Conservation (phyloP, 2,888 invertebrate genomes). For the Emesis furor region DNA sequence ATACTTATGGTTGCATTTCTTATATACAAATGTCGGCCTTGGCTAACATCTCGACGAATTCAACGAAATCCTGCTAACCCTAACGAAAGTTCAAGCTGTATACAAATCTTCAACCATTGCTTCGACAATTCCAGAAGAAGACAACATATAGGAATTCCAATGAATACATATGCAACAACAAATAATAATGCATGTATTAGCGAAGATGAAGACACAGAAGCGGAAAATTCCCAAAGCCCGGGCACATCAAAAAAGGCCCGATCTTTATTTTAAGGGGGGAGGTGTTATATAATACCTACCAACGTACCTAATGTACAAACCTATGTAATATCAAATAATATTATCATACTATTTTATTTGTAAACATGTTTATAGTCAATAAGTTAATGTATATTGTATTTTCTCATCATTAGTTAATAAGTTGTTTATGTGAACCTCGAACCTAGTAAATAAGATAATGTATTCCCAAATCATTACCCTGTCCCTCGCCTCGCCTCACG, state of each 20-base stretch:
- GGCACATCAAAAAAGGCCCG: slow-evolving; percentile 35
- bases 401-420: too few relatives aligned
- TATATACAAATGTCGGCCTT: background rate
- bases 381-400: too few relatives aligned
- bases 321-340: too few relatives aligned
- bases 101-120: slow-evolving; percentile 65
- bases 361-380: too few relatives aligned
- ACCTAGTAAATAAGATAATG: too few relatives aligned
- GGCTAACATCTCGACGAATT: background rate
- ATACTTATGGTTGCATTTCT: background rate
- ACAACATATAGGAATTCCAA: background rate
- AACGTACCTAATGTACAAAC: too few relatives aligned
- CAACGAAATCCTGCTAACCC: background rate
- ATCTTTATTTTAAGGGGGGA: slow-evolving; percentile 61
- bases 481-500: too few relatives aligned
- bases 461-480: too few relatives aligned
- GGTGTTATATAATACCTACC: background rate
- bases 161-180: slow-evolving; percentile 15
- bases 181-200: slow-evolving; percentile 2
- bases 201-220: slow-evolving; percentile 38
- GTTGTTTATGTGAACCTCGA: too few relatives aligned
- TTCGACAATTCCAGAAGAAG: slow-evolving; percentile 37
- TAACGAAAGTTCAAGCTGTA: slow-evolving; percentile 15
- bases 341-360: too few relatives aligned
- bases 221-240: slow-evolving; percentile 38